A percentile compares a stretch with the other conserved stretches of the same genome.
Conservation (phyloP, 2,113 vertebrate species). For the Sinocyclocheilus rhinocerous region DNA sequence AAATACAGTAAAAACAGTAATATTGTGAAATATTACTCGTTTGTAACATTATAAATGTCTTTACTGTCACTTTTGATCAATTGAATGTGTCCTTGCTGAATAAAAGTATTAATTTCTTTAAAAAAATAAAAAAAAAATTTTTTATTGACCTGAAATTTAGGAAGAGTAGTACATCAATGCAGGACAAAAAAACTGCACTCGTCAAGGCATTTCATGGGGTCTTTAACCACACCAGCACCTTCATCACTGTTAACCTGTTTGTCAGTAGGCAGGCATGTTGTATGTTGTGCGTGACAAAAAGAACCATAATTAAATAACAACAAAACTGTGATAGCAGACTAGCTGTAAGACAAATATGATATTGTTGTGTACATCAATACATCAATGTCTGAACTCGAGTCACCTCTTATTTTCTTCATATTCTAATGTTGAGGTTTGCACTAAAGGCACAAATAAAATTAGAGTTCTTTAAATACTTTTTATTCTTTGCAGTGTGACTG, state of each 20-base stretch:
- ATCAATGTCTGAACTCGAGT: not conserved
- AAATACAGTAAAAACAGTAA: too few species aligned
- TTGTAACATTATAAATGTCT: too few species aligned
- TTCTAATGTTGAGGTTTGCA: constrained; percentile 84
- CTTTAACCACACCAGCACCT: not conserved
- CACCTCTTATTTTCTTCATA: constrained; percentile 56
- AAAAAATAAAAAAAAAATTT: too few species aligned
- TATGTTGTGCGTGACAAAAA: not conserved
- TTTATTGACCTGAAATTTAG: too few species aligned
- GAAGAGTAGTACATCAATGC: too few species aligned
- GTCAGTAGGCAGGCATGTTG: not conserved
- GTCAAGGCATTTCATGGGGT: not conserved
- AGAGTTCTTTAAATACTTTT: not conserved
- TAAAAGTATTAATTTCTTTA: too few species aligned
- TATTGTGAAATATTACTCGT: too few species aligned
- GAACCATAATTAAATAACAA: constrained; percentile 12
- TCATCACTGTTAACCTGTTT: not conserved
- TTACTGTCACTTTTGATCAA: too few species aligned
- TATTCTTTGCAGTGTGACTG: constrained; percentile 6
- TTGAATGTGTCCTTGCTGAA: too few species aligned
- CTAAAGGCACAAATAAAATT: constrained; percentile 66
- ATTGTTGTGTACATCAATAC: not conserved
- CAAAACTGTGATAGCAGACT: not conserved
- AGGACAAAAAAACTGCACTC: not conserved
- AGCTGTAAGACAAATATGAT: not conserved